Evolutionary conservation across 2,113 vertebrate species (phyloP).

Genomic region (Emydocephalus ijimae): DNA sequence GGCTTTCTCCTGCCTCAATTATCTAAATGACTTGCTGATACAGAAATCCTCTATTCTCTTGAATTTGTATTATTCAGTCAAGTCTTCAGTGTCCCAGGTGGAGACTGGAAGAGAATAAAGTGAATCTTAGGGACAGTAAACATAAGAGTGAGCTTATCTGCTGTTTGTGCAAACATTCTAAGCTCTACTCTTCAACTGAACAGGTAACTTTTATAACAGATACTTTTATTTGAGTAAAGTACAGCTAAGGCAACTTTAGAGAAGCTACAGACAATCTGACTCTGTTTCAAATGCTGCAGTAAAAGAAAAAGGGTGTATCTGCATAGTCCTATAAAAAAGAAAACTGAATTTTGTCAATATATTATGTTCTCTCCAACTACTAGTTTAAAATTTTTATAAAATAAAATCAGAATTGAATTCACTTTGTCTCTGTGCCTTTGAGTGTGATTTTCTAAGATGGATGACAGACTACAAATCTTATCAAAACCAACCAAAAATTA

Average conservation of each 20-base stretch:
- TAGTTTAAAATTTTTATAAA: neutral
- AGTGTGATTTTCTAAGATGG: neutral
- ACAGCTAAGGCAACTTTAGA: neutral
- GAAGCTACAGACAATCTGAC: neutral
- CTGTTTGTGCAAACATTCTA: neutral
- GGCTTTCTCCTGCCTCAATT: neutral
- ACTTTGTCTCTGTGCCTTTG: neutral
- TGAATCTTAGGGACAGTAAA: neutral
- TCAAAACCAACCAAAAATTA: neutral
- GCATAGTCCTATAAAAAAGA: neutral
- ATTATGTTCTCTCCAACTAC: neutral
- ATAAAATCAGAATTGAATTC: neutral
- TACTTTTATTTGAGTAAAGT: neutral
- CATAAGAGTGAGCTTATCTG: neutral
- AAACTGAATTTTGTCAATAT: neutral
- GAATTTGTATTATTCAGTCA: neutral
- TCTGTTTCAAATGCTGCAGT: neutral
- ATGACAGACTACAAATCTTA: neutral
- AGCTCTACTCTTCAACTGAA: neutral
- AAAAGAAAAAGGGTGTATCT: neutral
- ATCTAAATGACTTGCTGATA: neutral
- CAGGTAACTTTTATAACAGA: neutral
- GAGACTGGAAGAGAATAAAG: neutral
- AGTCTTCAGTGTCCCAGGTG: neutral
- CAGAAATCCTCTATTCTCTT: neutral